A percentile compares a stretch with the other conserved stretches of the same genome.
Conservation (phyloP, 1,140 invertebrate species). For the Campodea augens region DNA sequence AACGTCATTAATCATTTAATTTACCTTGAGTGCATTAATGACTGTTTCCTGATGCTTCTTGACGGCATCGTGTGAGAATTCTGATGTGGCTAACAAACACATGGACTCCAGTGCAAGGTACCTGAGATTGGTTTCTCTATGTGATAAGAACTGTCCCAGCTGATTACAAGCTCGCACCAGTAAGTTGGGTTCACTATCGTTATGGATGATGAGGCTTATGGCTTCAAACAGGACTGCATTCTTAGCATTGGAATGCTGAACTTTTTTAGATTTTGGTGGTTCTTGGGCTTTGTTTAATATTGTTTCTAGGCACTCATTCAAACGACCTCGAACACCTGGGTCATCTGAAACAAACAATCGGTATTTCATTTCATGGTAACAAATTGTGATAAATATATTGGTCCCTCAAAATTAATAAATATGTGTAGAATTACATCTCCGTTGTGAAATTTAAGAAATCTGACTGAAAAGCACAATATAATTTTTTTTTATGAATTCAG, state of each 20-base stretch:
- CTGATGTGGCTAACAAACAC: constrained; percentile 96
- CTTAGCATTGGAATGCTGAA: constrained; percentile 99
- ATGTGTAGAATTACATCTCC: too few relatives aligned
- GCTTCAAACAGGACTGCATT: constrained; percentile 99
- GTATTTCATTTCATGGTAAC: too few relatives aligned
- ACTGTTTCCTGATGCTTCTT: constrained; percentile 99
- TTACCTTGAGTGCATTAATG: constrained; percentile 88
- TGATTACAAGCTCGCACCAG: constrained; percentile 97
- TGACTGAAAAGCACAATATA: too few relatives aligned
- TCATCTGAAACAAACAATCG: constrained; percentile 43
- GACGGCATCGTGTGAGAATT: constrained; percentile 98
- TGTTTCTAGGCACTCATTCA: constrained; percentile 98
- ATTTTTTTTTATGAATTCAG: too few relatives aligned
- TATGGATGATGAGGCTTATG: constrained; percentile 98
- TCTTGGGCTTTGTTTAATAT: constrained; percentile 99
- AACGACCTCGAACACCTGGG: constrained; percentile 76
- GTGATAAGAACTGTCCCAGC: constrained; percentile 93
- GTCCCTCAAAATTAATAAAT: too few relatives aligned
- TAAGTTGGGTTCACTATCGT: constrained; percentile 93
- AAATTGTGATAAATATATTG: too few relatives aligned
- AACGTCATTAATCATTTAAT: neutral
- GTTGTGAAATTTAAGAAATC: too few relatives aligned
- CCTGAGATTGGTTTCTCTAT: constrained; percentile 94
- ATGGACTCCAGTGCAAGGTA: constrained; percentile 98
- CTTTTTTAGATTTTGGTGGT: constrained; percentile 98